These are phyloP conservation scores for Tipula vernalis DNA, from an alignment of 2,888 invertebrate genomes.

Conservation along the genomic window DNA sequence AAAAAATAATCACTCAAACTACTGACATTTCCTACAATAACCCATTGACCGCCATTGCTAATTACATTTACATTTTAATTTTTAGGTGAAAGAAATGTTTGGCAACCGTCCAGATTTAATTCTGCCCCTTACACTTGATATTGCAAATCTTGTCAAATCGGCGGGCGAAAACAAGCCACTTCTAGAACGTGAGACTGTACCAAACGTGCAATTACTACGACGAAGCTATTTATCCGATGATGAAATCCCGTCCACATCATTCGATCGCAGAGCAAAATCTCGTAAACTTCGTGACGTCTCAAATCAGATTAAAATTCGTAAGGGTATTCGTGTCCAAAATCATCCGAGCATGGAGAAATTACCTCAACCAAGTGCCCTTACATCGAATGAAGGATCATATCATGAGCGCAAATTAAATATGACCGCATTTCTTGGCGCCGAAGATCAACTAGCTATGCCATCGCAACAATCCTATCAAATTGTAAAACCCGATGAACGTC, in stretches of 20 bases:
- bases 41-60: neutral
- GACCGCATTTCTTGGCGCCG: constrained; percentile 12
- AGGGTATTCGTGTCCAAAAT: neutral
- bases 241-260: neutral
- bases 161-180: constrained; percentile 19
- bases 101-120: constrained; percentile 43
- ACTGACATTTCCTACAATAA: too few relatives aligned
- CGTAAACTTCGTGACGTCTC: constrained; percentile 11
- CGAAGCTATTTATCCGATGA: constrained; percentile 29
- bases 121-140: constrained; percentile 50
- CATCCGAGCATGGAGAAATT: neutral
- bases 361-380: neutral
- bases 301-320: neutral
- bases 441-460: constrained; percentile 15
- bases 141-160: constrained; percentile 42
- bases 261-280: constrained; percentile 6
- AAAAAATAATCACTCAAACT: too few relatives aligned
- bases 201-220: constrained; percentile 32
- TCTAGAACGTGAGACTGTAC: constrained; percentile 27
- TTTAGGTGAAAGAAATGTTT: constrained; percentile 46
- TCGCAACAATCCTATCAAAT: constrained; percentile 8
- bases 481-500: neutral
- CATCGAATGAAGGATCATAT: constrained; percentile 10
- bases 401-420: constrained; percentile 17
- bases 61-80: too few relatives aligned